phyloP scores from a whole-genome alignment of 2,888 invertebrate genomes.

The Hartigia nigra region DNA sequence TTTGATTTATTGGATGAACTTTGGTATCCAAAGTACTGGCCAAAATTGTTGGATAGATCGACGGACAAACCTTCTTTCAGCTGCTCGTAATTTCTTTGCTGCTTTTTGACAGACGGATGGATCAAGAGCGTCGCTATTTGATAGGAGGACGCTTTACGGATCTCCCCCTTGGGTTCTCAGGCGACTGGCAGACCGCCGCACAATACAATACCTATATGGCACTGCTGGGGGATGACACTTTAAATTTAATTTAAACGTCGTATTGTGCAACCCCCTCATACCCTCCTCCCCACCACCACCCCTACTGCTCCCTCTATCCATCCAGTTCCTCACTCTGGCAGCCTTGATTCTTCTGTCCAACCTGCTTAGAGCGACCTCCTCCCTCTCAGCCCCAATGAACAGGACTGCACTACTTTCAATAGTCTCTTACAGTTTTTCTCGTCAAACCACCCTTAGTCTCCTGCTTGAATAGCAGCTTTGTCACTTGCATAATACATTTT shows the following conservation, averaged over 20 bases:
- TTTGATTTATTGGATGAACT: neutral
- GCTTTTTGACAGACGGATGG: conserved; percentile 14
- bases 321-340: conserved; percentile 8
- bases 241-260: conserved; percentile 58
- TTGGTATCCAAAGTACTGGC: neutral
- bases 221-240: conserved; percentile 52
- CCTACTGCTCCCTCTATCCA: conserved; percentile 16
- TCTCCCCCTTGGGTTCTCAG: conserved; percentile 8
- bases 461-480: conserved; percentile 9
- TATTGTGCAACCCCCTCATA: conserved; percentile 40
- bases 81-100: conserved; percentile 5
- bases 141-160: conserved; percentile 22
- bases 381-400: conserved; percentile 11
- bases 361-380: neutral
- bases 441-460: neutral
- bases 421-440: conserved; percentile 23
- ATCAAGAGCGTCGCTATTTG: conserved; percentile 28
- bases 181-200: conserved; percentile 21
- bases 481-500: conserved; percentile 18
- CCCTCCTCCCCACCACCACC: conserved; percentile 26
- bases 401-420: conserved; percentile 38
- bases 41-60: neutral
- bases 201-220: conserved; percentile 46
- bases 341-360: neutral
- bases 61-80: neutral